Conservation (phyloP, 2,888 invertebrate species). For the Athrips mouffetella region DNA sequence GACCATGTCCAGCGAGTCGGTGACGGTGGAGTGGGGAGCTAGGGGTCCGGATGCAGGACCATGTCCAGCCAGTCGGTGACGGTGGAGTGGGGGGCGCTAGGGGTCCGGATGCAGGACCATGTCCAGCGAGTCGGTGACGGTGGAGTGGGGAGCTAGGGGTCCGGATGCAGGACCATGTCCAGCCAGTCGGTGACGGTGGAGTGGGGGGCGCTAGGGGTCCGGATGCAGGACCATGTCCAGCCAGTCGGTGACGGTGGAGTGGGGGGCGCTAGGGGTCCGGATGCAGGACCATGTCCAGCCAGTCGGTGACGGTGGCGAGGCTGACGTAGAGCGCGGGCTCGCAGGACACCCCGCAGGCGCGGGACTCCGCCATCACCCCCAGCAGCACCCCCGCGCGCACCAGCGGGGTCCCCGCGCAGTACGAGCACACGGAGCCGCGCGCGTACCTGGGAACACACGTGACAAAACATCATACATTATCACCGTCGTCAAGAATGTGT, state of each 20-base stretch:
- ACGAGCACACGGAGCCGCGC: conserved; percentile 42
- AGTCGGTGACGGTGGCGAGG: conserved; percentile 40
- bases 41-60: too few species aligned
- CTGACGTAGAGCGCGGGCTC: conserved; percentile 52
- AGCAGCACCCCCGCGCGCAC: conserved; percentile 35
- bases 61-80: too few species aligned
- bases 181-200: too few species aligned
- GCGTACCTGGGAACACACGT: conserved; percentile 12
- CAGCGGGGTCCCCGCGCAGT: conserved; percentile 59
- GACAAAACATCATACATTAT: neutral
- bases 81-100: too few species aligned
- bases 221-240: neutral
- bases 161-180: too few species aligned
- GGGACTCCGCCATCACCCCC: conserved; percentile 44
- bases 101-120: too few species aligned
- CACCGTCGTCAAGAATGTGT: too few species aligned
- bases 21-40: too few species aligned
- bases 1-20: too few species aligned
- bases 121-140: too few species aligned
- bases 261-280: neutral
- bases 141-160: too few species aligned
- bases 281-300: conserved; percentile 39
- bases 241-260: neutral
- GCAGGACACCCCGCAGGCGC: conserved; percentile 49
- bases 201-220: neutral